Evolutionary conservation across 1,140 invertebrate species (phyloP).

Genomic region (Anastrepha ludens): DNA sequence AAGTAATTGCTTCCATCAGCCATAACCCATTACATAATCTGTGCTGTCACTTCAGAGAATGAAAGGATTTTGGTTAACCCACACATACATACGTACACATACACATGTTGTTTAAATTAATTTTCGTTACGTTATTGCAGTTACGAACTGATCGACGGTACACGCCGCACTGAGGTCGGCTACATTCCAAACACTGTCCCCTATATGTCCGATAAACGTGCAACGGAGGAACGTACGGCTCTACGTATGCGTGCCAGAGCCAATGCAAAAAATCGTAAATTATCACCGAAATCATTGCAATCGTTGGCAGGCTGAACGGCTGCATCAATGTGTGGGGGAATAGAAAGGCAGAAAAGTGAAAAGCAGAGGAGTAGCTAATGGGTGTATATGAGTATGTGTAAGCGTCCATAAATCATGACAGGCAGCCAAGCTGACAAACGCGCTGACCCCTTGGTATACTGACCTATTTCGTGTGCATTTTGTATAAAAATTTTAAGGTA

Average conservation of each 20-base stretch:
- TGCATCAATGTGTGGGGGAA: too few relatives aligned
- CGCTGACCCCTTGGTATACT: background rate
- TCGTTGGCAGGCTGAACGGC: constrained; percentile 67
- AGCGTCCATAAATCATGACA: background rate
- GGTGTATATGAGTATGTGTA: background rate
- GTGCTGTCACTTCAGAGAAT: background rate
- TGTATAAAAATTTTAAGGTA: too few relatives aligned
- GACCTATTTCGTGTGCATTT: background rate
- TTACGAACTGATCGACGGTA: constrained; percentile 66
- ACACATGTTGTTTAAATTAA: background rate
- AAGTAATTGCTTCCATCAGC: constrained; percentile 31
- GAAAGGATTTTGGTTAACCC: constrained; percentile 21
- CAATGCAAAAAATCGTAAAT: constrained; percentile 68
- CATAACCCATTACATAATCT: constrained; percentile 20
- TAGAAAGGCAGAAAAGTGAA: background rate
- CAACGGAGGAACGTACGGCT: constrained; percentile 59
- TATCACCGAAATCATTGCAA: constrained; percentile 67
- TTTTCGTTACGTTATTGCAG: constrained; percentile 56
- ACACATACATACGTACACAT: background rate
- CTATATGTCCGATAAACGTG: constrained; percentile 59
- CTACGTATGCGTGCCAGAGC: constrained; percentile 54
- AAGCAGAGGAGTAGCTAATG: background rate
- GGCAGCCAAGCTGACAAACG: background rate
- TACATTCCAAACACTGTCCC: constrained; percentile 60
- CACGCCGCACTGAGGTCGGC: constrained; percentile 66